These are phyloP conservation scores for Threskiornis aethiopicus DNA, from an alignment of 2,797 vertebrate species.

Conservation along the genomic window DNA sequence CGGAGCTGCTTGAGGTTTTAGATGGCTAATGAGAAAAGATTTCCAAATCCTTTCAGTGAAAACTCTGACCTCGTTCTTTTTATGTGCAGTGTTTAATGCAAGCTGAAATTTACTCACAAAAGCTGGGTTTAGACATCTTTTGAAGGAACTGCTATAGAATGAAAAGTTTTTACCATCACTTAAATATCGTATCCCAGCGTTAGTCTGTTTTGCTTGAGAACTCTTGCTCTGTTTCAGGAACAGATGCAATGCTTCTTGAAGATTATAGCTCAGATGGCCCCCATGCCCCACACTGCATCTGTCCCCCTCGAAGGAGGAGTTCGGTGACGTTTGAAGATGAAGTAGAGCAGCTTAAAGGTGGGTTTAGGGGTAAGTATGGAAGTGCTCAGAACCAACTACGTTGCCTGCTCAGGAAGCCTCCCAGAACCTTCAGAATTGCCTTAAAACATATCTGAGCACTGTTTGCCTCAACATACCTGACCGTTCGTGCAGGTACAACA, in stretches of 20 bases:
- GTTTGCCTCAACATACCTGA: not conserved
- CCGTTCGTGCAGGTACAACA: not conserved
- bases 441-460: not conserved
- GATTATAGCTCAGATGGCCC: slow-evolving; percentile 84
- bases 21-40: not conserved
- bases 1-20: not conserved
- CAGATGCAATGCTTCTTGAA: slow-evolving; percentile 95
- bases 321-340: slow-evolving; percentile 98
- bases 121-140: not conserved
- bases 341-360: slow-evolving; percentile 92
- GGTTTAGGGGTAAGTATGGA: not conserved
- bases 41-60: not conserved
- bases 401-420: not conserved
- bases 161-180: not conserved
- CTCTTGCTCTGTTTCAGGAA: slow-evolving; percentile 76
- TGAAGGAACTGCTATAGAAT: not conserved
- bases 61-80: not conserved
- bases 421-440: not conserved
- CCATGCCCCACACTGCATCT: slow-evolving; percentile 70
- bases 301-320: slow-evolving; percentile 87
- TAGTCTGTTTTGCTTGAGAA: not conserved
- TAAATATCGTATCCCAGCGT: not conserved
- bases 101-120: not conserved
- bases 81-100: not conserved
- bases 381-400: not conserved